Base-by-base conservation (phyloP, 2,113 vertebrate species). In the Himantopus leucocephalus region DNA sequence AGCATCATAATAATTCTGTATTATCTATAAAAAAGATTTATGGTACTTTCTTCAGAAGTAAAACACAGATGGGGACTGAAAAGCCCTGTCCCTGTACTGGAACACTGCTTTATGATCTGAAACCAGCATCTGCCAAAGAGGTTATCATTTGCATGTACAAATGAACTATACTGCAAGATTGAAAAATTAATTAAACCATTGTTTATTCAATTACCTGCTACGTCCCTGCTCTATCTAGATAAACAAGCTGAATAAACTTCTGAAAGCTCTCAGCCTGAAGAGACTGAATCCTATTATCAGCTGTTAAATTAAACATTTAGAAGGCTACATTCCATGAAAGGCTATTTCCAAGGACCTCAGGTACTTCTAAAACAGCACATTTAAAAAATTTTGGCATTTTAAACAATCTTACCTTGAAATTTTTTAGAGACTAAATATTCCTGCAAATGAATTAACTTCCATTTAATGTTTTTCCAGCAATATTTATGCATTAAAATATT, bases 241-340 rank as follows among this genome's bases (percentile, higher is more conserved):
- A 94, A 93, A 93, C n/a, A 85, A 92, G 47, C 59, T 74, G 78
- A 91, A 79, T 92, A 90, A 94, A 86, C 39, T 72, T 88, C 62
- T 56, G 58, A 83, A 88, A 93, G 19, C 45, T 76, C 32, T 67
- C 63, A 59, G 29, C 20, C 63, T 88, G n/a, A 74, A 76, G 22
- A 92, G 34, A 24, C 37, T 47, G 52, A 88, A 74, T 84, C 59
- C 16, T 88, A 67, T 76, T 84, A 83, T 85, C 48, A 68, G 21
- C 43, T 75, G 34, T 66, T 97, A 84, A 91, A 76, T 95, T 90
- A 85, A 92, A 66, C 34, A 70, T 70, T 85, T 67, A 83, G 63
- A 67, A 62, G 45, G 29, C 50, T 78, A 80, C 8, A n/a, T 73
- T 85, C 67, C 5, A 0, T 55, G 64, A 73, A 88, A 90, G 4